Percentiles rank a stretch among this genome's conserved stretches.
Evolutionary conservation across 2,797 vertebrate genomes (phyloP).

Genomic region (Alca torda): DNA sequence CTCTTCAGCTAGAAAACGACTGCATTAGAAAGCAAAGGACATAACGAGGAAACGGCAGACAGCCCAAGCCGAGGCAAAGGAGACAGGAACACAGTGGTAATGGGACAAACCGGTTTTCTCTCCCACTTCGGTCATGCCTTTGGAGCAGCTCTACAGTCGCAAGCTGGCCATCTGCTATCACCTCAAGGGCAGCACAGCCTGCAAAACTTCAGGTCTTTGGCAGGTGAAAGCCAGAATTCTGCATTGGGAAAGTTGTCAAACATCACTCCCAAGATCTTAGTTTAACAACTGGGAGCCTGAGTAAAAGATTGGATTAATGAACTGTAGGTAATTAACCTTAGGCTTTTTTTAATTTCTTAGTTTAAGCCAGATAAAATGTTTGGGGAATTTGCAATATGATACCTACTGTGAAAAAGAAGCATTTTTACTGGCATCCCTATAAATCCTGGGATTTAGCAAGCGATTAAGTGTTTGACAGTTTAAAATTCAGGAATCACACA

Average conservation of each 20-base stretch:
- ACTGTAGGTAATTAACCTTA: neutral
- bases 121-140: neutral
- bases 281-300: neutral
- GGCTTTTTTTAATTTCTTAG: neutral
- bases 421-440: neutral
- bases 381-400: neutral
- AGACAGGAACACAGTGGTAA: neutral
- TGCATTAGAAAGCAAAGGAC: neutral
- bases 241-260: neutral
- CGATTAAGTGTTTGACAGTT: neutral
- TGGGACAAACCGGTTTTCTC: rapidly evolving
- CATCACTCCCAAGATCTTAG: neutral
- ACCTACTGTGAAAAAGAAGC: neutral
- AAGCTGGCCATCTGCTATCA: rapidly evolving
- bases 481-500: neutral
- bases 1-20: neutral
- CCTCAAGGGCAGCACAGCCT: neutral
- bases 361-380: neutral
- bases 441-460: neutral
- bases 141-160: neutral
- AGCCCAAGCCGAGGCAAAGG: neutral
- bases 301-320: neutral
- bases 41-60: neutral
- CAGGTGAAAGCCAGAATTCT: neutral
- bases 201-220: neutral